Evolutionary conservation across 2,797 vertebrate species (phyloP).

Genomic region (Gymnoscopelus microlampas): DNA sequence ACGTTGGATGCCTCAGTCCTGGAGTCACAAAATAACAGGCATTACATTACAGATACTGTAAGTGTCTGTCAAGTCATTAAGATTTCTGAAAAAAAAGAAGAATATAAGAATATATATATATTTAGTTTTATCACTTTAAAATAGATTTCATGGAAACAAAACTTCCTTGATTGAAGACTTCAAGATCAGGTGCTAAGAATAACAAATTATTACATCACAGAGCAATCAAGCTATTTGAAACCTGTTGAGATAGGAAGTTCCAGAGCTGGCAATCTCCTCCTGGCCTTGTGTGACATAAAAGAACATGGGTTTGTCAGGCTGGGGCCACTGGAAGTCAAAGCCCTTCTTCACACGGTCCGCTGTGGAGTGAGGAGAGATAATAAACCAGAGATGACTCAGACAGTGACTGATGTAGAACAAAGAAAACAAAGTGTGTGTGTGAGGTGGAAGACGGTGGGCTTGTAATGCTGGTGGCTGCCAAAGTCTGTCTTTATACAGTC

Average conservation of each 20-base stretch:
- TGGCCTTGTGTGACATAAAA: conserved; percentile 99
- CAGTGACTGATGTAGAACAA: neutral
- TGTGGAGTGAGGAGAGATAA: conserved; percentile 52
- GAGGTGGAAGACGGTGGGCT: neutral
- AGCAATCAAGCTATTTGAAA: conserved; percentile 46
- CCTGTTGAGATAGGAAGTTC: conserved; percentile 99
- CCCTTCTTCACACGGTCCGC: conserved; percentile 98
- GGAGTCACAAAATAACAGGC: conserved; percentile 14
- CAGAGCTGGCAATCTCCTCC: conserved; percentile 98
- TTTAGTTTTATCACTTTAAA: no score
- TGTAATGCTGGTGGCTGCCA: no score
- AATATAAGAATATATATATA: no score
- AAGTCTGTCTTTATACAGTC: no score
- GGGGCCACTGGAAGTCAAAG: conserved; percentile 84
- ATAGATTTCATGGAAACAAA: no score
- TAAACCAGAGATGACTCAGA: neutral
- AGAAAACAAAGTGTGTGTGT: neutral
- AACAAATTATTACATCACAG: neutral
- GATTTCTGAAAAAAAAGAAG: no score
- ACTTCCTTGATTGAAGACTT: no score
- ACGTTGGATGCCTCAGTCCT: conserved; percentile 98
- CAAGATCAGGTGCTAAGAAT: no score
- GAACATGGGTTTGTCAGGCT: conserved; percentile 99
- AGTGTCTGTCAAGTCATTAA: no score
- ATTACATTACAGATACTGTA: no score